These are phyloP conservation scores for Steatornis caripensis DNA, from an alignment of 2,113 vertebrate genomes.

Conservation along the genomic window DNA sequence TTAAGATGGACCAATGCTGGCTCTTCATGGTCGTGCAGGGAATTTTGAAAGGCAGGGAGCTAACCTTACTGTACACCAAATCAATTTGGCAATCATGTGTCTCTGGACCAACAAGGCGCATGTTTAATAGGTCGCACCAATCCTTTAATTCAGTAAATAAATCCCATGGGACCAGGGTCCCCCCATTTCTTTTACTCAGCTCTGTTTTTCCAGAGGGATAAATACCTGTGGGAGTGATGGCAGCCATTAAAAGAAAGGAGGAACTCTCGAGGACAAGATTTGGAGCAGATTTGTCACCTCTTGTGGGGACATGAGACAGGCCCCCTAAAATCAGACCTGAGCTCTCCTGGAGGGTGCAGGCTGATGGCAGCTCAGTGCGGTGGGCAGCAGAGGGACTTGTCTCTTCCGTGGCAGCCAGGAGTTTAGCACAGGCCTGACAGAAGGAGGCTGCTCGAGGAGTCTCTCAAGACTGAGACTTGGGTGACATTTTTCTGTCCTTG, in stretches of 20 bases:
- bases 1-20: background rate
- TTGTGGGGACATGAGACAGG: background rate
- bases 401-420: background rate
- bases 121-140: background rate
- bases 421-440: background rate
- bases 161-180: background rate
- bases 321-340: background rate
- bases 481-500: background rate
- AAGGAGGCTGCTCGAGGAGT: background rate
- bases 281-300: background rate
- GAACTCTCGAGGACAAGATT: background rate
- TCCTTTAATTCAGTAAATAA: background rate
- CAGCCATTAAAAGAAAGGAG: background rate
- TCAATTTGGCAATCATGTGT: background rate
- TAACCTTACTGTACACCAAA: background rate
- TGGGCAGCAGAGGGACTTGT: background rate
- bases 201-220: background rate
- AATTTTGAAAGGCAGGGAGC: background rate
- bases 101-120: background rate
- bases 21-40: accelerated
- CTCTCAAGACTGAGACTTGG: background rate
- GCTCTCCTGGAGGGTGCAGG: background rate
- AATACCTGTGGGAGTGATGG: background rate
- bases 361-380: background rate
- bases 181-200: background rate